Conservation (phyloP, 2,797 vertebrate species). For the Propithecus perrieri region DNA sequence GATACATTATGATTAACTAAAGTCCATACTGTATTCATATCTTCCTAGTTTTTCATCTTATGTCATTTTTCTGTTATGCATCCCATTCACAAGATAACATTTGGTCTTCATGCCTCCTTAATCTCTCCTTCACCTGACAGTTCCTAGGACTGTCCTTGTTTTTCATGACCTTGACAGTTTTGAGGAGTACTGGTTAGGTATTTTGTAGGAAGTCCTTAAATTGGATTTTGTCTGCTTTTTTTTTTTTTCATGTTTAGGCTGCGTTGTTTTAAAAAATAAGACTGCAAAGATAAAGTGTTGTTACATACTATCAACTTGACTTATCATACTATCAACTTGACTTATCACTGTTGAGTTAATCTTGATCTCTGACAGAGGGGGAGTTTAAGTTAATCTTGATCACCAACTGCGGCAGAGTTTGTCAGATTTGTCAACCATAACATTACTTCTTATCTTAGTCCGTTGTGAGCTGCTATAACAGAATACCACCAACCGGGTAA, state of each 20-base stretch:
- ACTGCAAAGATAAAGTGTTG: not conserved
- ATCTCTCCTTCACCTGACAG: not conserved
- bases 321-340: not conserved
- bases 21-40: not conserved
- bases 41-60: not conserved
- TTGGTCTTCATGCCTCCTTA: not conserved
- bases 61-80: not conserved
- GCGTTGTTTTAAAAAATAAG: not conserved
- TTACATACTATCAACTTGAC: not conserved
- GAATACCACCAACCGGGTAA: no score
- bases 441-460: not conserved
- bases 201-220: not conserved
- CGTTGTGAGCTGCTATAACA: not conserved
- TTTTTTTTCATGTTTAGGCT: not conserved
- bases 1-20: not conserved
- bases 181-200: not conserved
- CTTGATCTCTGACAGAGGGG: not conserved
- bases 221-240: not conserved
- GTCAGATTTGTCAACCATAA: not conserved
- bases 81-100: not conserved
- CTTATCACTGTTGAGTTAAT: not conserved
- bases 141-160: not conserved
- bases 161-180: not conserved
- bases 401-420: not conserved
- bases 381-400: not conserved